These are phyloP conservation scores for Ochlodes sylvanus DNA, from an alignment of 2,888 invertebrate genomes.

Conservation along the genomic window DNA sequence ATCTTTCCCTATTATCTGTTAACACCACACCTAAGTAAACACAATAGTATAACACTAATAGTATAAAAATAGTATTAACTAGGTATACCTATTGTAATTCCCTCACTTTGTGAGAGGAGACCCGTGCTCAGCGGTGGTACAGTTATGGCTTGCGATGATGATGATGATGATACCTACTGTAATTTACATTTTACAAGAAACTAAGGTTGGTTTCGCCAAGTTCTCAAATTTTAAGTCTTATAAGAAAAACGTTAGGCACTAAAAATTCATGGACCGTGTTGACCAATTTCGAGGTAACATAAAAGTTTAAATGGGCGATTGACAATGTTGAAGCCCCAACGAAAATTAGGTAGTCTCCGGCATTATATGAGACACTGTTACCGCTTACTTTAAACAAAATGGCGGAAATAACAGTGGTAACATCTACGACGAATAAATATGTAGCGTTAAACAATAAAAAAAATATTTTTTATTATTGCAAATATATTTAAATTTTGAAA, in stretches of 20 bases:
- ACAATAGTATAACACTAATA: no score
- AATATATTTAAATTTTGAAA: no score
- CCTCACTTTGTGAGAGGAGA: no score
- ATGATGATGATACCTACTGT: no score
- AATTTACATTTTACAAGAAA: not conserved
- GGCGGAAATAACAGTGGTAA: slow-evolving; percentile 47
- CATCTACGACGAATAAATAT: not conserved
- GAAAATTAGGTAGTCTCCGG: slow-evolving; percentile 33
- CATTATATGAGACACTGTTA: slow-evolving; percentile 31
- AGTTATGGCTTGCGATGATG: no score
- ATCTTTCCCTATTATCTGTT: no score
- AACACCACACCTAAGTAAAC: no score
- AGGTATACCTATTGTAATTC: no score
- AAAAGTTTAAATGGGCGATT: slow-evolving; percentile 50
- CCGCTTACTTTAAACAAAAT: slow-evolving; percentile 67
- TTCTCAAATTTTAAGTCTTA: slow-evolving; percentile 5
- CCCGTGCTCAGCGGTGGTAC: no score
- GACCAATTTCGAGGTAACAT: slow-evolving; percentile 24
- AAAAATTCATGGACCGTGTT: slow-evolving; percentile 23
- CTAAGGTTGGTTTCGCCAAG: not conserved
- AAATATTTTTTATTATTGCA: no score
- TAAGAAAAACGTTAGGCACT: slow-evolving; percentile 42
- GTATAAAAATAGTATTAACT: no score
- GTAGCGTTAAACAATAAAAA: no score
- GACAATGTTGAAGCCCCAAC: slow-evolving; percentile 28